phyloP scores from a whole-genome alignment of 1,140 invertebrate species.

The Bombus superbus region DNA sequence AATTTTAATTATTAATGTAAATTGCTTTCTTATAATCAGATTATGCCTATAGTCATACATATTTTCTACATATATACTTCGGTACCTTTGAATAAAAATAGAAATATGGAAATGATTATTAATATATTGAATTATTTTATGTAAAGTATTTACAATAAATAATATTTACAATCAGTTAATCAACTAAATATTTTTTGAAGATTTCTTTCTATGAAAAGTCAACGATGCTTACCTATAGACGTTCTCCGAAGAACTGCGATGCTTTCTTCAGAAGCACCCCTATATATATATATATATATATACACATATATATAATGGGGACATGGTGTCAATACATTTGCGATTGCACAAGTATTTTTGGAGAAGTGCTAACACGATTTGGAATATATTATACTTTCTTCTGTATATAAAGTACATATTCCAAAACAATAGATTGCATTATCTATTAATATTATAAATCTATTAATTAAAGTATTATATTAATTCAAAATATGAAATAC shows the following conservation, averaged over 20 bases:
- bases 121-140: background rate
- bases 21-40: background rate
- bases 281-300: constrained; percentile 83
- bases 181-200: background rate
- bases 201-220: background rate
- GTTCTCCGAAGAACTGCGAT: constrained; percentile 78
- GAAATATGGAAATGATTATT: background rate
- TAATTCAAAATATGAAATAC: background rate
- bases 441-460: too few relatives aligned
- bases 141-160: background rate
- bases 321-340: constrained; percentile 75
- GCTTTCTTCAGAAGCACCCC: constrained; percentile 71
- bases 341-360: constrained; percentile 67
- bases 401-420: background rate
- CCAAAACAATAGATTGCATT: too few relatives aligned
- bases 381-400: constrained; percentile 54
- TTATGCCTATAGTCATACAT: background rate
- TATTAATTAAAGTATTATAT: background rate
- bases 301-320: constrained; percentile 69
- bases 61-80: background rate
- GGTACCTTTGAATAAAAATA: background rate
- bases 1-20: background rate
- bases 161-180: background rate
- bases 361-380: constrained; percentile 52
- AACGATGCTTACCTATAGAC: constrained; percentile 74